These are phyloP conservation scores for Aleiodes leptofemur DNA, from an alignment of 2,888 invertebrate genomes.

Conservation along the genomic window DNA sequence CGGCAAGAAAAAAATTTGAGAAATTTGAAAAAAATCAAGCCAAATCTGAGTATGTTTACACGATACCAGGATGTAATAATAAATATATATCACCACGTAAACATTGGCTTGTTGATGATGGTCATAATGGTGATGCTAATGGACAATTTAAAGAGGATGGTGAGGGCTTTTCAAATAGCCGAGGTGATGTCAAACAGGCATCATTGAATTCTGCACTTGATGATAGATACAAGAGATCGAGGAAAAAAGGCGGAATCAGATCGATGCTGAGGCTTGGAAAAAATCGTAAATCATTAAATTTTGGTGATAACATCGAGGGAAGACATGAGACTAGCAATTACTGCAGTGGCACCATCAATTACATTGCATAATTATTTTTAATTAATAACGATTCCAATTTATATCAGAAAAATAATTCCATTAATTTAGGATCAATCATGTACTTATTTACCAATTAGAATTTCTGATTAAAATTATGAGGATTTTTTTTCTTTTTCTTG, in stretches of 20 bases:
- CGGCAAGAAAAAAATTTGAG: slow-evolving; percentile 61
- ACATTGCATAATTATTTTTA: slow-evolving; percentile 68
- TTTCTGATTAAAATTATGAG: slow-evolving; percentile 8
- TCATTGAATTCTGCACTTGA: slow-evolving; percentile 82
- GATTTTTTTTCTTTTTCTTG: slow-evolving; percentile 2
- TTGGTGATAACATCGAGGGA: slow-evolving; percentile 71
- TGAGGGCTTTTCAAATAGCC: slow-evolving; percentile 81
- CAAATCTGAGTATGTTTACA: slow-evolving; percentile 69
- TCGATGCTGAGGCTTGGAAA: slow-evolving; percentile 73
- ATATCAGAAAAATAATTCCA: slow-evolving; percentile 11
- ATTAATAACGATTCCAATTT: slow-evolving; percentile 29
- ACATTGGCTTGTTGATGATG: slow-evolving; percentile 88
- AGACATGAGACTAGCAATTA: slow-evolving; percentile 72
- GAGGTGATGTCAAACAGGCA: slow-evolving; percentile 86
- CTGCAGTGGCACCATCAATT: slow-evolving; percentile 74
- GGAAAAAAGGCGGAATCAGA: slow-evolving; percentile 72
- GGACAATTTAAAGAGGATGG: slow-evolving; percentile 64
- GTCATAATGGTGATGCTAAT: slow-evolving; percentile 66
- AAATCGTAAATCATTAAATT: slow-evolving; percentile 73
- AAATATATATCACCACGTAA: slow-evolving; percentile 80
- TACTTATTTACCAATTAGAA: slow-evolving; percentile 43
- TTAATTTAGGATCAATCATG: slow-evolving; percentile 22
- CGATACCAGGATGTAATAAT: slow-evolving; percentile 71
- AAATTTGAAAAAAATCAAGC: slow-evolving; percentile 58
- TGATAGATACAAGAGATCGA: slow-evolving; percentile 71